Percentiles rank a stretch among this genome's conserved stretches.
Conservation (phyloP, 2,113 vertebrate species). For the Arvicanthis niloticus region DNA sequence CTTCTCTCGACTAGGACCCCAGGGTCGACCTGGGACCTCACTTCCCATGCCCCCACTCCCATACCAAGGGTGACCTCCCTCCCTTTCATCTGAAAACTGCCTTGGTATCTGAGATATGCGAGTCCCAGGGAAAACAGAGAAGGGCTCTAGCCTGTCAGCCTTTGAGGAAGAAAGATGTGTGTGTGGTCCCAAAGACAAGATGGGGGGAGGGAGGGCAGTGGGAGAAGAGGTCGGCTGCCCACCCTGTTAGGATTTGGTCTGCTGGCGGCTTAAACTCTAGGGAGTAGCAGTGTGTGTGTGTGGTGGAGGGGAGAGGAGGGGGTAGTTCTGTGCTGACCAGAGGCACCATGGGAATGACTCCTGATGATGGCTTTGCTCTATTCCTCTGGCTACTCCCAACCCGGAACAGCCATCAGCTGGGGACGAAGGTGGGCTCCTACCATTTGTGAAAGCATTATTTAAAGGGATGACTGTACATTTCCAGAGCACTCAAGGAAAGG, state of each 20-base stretch:
- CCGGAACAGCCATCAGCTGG: not conserved
- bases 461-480: not conserved
- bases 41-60: not conserved
- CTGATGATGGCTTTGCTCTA: not conserved
- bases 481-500: not conserved
- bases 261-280: not conserved
- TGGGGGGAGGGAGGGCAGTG: not conserved
- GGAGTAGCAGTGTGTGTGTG: not conserved
- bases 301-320: not conserved
- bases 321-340: not conserved
- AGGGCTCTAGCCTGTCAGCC: not conserved
- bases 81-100: slow-evolving; percentile 62
- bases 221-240: not conserved
- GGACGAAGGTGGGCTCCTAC: not conserved
- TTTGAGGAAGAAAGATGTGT: not conserved
- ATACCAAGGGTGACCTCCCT: slow-evolving; percentile 65
- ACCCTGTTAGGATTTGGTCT: not conserved
- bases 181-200: not conserved
- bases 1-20: slow-evolving; percentile 46
- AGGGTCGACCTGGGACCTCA: not conserved
- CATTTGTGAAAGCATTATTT: not conserved
- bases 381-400: not conserved
- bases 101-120: not conserved
- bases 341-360: not conserved
- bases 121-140: slow-evolving; percentile 33